phyloP scores from a whole-genome alignment of 2,113 vertebrate species.

The Craseonycteris thonglongyai region DNA sequence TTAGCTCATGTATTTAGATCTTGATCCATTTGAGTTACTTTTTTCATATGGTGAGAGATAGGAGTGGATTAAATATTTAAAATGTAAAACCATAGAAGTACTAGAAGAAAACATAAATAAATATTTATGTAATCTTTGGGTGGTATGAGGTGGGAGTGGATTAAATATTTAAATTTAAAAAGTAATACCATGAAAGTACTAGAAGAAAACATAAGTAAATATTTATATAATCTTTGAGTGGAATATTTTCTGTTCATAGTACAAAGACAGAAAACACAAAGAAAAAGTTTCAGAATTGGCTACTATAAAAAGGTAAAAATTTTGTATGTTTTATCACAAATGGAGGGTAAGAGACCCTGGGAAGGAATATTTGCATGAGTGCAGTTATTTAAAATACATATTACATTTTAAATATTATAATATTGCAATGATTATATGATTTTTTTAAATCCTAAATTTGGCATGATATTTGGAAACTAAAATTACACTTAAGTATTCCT shows the following conservation, averaged over 20 bases:
- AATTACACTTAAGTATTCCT: background rate
- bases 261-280: constrained; percentile 41
- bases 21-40: constrained; percentile 19
- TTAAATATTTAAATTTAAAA: constrained; percentile 41
- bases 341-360: background rate
- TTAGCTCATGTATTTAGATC: constrained; percentile 3
- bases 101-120: constrained; percentile 32
- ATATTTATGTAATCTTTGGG: constrained; percentile 19
- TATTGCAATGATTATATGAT: background rate
- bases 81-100: background rate
- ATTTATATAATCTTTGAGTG: constrained; percentile 6
- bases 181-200: background rate
- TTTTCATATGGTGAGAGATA: background rate
- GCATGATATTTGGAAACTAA: background rate
- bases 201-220: constrained; percentile 35
- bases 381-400: constrained; percentile 16
- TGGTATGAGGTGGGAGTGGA: background rate
- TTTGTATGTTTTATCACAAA: constrained; percentile 14
- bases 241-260: constrained; percentile 27
- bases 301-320: background rate
- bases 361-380: constrained; percentile 1
- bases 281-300: constrained; percentile 24
- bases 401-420: too few species aligned
- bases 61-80: constrained; percentile 12
- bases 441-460: constrained; percentile 27